Conservation (phyloP, 2,888 invertebrate species). For the Drosophila subquinaria region DNA sequence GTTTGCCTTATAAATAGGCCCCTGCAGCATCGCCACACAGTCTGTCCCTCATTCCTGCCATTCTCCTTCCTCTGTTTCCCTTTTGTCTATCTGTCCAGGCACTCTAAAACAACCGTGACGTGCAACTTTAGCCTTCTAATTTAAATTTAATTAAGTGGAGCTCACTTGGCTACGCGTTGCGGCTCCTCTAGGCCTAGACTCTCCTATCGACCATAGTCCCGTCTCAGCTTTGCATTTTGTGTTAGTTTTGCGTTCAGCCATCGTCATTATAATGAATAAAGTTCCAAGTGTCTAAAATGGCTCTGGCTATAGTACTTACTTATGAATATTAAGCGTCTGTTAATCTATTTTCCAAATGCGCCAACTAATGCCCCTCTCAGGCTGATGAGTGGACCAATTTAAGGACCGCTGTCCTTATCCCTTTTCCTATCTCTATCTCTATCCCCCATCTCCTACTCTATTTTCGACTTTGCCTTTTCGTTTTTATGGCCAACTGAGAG, state of each 20-base stretch:
- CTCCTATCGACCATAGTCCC: slow-evolving; percentile 4
- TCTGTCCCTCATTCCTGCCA: background rate
- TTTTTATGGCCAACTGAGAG: slow-evolving; percentile 32
- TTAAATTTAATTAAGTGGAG: slow-evolving; percentile 80
- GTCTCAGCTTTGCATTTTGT: slow-evolving; percentile 19
- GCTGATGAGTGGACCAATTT: slow-evolving; percentile 52
- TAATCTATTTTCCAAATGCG: slow-evolving; percentile 76
- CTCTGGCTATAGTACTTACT: slow-evolving; percentile 41
- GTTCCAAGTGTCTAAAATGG: slow-evolving; percentile 58
- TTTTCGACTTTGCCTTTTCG: slow-evolving; percentile 14
- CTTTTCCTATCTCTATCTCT: background rate
- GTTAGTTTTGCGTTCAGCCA: slow-evolving; percentile 60
- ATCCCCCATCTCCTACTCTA: background rate
- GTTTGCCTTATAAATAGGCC: slow-evolving; percentile 56
- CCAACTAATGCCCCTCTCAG: slow-evolving; percentile 49
- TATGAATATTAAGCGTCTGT: slow-evolving; percentile 77
- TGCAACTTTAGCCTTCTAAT: slow-evolving; percentile 77
- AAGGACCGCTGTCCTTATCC: slow-evolving; percentile 16
- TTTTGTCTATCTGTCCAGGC: slow-evolving; percentile 7
- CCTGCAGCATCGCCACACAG: slow-evolving; percentile 9
- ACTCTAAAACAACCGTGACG: slow-evolving; percentile 65
- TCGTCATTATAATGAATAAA: slow-evolving; percentile 75
- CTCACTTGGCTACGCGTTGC: slow-evolving; percentile 43
- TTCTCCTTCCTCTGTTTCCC: background rate
- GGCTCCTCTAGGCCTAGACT: slow-evolving; percentile 17